Conservation (phyloP, 2,888 invertebrate species). For the Oeneis ivallda region DNA sequence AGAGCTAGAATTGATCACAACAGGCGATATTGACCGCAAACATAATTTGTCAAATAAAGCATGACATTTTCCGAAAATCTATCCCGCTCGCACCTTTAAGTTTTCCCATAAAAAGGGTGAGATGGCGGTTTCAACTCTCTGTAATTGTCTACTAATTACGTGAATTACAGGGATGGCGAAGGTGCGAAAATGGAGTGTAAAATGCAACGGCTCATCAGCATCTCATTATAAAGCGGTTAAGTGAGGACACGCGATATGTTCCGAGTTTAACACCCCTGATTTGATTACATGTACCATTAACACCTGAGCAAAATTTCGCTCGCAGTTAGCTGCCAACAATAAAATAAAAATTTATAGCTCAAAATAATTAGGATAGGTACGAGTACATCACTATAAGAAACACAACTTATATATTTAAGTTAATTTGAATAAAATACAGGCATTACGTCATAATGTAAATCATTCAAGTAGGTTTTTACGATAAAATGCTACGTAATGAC, state of each 20-base stretch:
- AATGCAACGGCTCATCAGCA: conserved; percentile 50
- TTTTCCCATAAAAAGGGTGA: conserved; percentile 34
- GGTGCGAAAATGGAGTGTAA: conserved; percentile 75
- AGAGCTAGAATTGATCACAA: conserved; percentile 26
- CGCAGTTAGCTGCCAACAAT: conserved; percentile 2
- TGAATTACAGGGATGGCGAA: conserved; percentile 64
- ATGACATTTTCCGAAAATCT: conserved; percentile 38
- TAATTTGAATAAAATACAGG: neutral
- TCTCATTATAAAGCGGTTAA: conserved; percentile 46
- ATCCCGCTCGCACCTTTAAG: conserved; percentile 33
- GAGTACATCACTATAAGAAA: neutral
- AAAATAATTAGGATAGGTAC: neutral
- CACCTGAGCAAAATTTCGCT: conserved; percentile 30
- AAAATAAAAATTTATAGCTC: conserved; percentile 14
- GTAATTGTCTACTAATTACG: conserved; percentile 53
- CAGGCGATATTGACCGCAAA: conserved; percentile 13
- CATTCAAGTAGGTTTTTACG: no score
- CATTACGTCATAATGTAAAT: no score
- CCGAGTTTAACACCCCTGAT: conserved; percentile 38
- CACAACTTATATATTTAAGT: neutral
- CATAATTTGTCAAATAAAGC: conserved; percentile 18
- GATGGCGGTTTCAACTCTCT: conserved; percentile 38
- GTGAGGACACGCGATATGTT: conserved; percentile 42
- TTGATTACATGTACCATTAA: conserved; percentile 37
- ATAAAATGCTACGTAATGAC: no score